These are phyloP conservation scores for Sinocyclocheilus grahami DNA, from an alignment of 2,113 vertebrate species.

Conservation along the genomic window DNA sequence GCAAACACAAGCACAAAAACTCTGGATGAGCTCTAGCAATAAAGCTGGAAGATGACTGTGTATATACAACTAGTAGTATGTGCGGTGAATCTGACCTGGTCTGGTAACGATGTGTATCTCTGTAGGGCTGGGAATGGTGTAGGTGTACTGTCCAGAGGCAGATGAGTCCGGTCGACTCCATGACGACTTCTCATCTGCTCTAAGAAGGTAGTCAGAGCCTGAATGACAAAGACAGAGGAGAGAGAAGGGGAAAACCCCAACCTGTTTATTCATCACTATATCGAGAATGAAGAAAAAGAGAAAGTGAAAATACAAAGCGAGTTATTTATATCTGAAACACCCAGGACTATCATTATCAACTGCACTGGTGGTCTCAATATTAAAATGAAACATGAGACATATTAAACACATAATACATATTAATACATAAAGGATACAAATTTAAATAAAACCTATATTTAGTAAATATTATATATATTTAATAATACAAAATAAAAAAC, in stretches of 20 bases:
- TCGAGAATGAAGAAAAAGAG: no score
- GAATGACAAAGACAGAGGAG: slow-evolving; percentile 34
- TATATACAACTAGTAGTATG: neutral
- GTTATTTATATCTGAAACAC: neutral
- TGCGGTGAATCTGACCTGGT: slow-evolving; percentile 52
- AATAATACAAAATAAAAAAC: no score
- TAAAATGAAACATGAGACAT: no score
- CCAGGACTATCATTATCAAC: no score
- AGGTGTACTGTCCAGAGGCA: slow-evolving; percentile 75
- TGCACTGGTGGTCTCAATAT: no score
- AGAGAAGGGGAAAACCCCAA: neutral
- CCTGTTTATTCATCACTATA: neutral
- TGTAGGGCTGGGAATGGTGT: slow-evolving; percentile 50
- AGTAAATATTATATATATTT: no score
- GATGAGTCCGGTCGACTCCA: slow-evolving; percentile 66
- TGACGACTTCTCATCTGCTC: slow-evolving; percentile 81
- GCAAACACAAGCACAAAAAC: slow-evolving; percentile 33
- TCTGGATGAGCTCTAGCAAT: neutral
- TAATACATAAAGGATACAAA: no score
- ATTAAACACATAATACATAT: no score
- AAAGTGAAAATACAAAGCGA: neutral
- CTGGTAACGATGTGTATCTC: slow-evolving; percentile 53
- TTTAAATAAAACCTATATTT: no score
- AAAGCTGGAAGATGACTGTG: neutral
- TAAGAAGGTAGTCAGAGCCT: slow-evolving; percentile 77